Conservation (phyloP, 1,140 invertebrate genomes). For the Mizuhopecten yessoensis region DNA sequence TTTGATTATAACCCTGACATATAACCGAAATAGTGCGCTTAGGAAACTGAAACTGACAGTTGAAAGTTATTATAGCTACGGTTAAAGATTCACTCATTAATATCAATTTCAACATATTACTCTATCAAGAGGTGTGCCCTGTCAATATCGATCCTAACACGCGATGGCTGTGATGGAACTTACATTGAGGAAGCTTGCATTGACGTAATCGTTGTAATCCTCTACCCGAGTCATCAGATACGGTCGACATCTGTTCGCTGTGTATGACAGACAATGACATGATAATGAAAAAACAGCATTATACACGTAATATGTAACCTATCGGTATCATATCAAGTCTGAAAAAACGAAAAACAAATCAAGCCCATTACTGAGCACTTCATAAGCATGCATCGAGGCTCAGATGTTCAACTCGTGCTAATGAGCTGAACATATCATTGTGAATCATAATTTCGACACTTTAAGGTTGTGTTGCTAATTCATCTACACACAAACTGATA, state of each 20-base stretch:
- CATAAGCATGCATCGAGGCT: neutral
- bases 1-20: too few relatives aligned
- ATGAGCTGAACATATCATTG: neutral
- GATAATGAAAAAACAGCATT: neutral
- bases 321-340: neutral
- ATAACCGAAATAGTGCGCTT: neutral
- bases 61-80: neutral
- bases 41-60: too few relatives aligned
- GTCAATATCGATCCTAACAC: neutral
- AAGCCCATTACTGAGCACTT: neutral
- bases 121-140: neutral
- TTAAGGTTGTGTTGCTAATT: neutral
- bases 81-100: neutral
- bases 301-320: neutral
- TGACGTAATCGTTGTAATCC: conserved; percentile 81
- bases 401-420: neutral
- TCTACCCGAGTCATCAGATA: conserved; percentile 62
- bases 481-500: neutral
- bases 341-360: neutral
- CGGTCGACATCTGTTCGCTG: conserved; percentile 76
- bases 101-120: neutral
- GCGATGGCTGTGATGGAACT: conserved; percentile 62
- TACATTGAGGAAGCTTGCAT: conserved; percentile 83
- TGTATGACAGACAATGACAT: conserved; percentile 47
- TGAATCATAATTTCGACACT: neutral